Evolutionary conservation across 2,888 invertebrate genomes (phyloP).

Genomic region (Xestia sexstrigata): DNA sequence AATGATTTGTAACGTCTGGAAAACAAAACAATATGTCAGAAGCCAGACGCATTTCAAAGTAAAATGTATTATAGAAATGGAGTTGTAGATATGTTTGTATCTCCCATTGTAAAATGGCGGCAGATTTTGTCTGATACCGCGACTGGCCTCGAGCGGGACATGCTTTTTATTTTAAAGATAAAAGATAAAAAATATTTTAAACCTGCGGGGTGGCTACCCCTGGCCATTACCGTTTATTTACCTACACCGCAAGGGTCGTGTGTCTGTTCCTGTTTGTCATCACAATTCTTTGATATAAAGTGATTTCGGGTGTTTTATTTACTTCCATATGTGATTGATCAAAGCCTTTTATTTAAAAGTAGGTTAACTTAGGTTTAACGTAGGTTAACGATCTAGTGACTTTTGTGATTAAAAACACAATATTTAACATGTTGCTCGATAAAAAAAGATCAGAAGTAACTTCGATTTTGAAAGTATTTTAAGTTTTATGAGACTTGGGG

Average conservation of each 20-base stretch:
- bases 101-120: constrained; percentile 42
- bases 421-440: no score
- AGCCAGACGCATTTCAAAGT: constrained; percentile 38
- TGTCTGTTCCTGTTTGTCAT: constrained; percentile 42
- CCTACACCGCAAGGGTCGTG: constrained; percentile 48
- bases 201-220: constrained; percentile 67
- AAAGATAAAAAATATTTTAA: constrained; percentile 78
- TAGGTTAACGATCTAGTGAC: no score
- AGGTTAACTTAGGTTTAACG: no score
- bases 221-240: constrained; percentile 54
- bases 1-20: constrained; percentile 20
- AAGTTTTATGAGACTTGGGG: no score
- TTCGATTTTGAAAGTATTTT: no score
- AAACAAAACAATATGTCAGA: constrained; percentile 24
- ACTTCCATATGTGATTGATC: not conserved
- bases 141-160: constrained; percentile 71
- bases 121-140: constrained; percentile 36
- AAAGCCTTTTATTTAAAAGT: not conserved
- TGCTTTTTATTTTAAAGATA: constrained; percentile 75
- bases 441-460: no score
- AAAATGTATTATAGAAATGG: constrained; percentile 31
- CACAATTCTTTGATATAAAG: constrained; percentile 37
- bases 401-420: no score
- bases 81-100: constrained; percentile 4
- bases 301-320: constrained; percentile 33